Evolutionary conservation across 2,113 vertebrate genomes (phyloP).

Genomic region (Phodopus roborovskii): DNA sequence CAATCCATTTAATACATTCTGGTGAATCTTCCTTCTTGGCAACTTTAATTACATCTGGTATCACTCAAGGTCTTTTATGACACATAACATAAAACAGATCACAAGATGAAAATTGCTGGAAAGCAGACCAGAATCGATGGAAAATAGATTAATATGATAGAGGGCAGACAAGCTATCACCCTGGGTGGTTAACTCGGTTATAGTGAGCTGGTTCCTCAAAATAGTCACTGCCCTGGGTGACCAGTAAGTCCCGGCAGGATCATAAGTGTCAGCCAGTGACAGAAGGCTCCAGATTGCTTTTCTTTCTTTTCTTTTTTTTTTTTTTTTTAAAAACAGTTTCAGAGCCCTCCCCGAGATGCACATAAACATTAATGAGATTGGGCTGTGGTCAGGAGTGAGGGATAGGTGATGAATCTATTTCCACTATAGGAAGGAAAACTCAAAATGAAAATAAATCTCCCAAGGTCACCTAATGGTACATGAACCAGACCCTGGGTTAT

Average conservation of each 20-base stretch:
- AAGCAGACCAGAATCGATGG: constrained; percentile 34
- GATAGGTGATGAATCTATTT: constrained; percentile 24
- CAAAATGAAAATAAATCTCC: constrained; percentile 3
- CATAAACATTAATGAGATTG: not conserved
- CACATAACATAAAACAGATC: not conserved
- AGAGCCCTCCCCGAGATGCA: not conserved
- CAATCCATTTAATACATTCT: constrained; percentile 6
- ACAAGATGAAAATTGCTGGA: constrained; percentile 25
- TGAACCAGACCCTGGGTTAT: too few relatives aligned
- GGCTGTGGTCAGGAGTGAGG: not conserved
- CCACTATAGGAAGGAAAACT: not conserved
- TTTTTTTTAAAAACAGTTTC: too few relatives aligned
- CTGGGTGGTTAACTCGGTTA: constrained; percentile 24
- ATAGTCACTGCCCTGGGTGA: not conserved
- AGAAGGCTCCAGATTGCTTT: not conserved
- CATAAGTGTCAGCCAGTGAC: constrained; percentile 16
- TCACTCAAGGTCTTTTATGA: constrained; percentile 8
- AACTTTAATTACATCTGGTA: constrained; percentile 47
- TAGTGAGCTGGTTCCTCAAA: not conserved
- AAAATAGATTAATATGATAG: constrained; percentile 26
- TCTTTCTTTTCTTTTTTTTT: too few relatives aligned
- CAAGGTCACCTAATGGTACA: not conserved
- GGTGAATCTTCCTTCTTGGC: not conserved
- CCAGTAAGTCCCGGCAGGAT: not conserved
- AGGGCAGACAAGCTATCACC: not conserved